These are phyloP conservation scores for Lomographa bimaculata DNA, from an alignment of 2,888 invertebrate species.

Conservation along the genomic window DNA sequence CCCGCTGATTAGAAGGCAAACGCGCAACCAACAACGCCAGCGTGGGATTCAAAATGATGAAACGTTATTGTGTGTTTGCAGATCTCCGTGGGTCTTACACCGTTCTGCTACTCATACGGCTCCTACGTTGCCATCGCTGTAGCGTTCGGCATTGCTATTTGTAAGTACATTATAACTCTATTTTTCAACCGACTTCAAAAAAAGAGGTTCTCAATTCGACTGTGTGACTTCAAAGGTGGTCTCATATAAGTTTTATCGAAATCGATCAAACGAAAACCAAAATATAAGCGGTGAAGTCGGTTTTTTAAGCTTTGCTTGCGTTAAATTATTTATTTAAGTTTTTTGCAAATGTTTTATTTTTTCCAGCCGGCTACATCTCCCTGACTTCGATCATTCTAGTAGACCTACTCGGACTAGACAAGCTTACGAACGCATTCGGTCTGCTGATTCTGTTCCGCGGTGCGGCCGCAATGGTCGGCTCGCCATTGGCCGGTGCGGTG, in stretches of 20 bases:
- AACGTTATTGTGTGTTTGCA: too few species aligned
- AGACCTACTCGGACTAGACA: conserved; percentile 97
- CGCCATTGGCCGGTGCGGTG: conserved; percentile 93
- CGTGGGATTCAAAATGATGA: too few species aligned
- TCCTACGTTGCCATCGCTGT: conserved; percentile 92
- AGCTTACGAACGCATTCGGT: conserved; percentile 98
- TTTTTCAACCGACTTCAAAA: too few species aligned
- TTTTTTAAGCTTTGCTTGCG: too few species aligned
- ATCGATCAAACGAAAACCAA: too few species aligned
- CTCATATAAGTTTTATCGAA: too few species aligned
- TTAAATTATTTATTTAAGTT: not conserved
- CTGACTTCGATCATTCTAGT: conserved; percentile 98
- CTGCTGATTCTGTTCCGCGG: conserved; percentile 97
- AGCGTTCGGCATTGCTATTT: conserved; percentile 96
- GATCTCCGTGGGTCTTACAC: conserved; percentile 90
- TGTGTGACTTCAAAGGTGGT: too few species aligned
- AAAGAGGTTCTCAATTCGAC: too few species aligned
- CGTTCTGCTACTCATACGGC: conserved; percentile 91
- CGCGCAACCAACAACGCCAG: too few species aligned
- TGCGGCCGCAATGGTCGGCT: conserved; percentile 94
- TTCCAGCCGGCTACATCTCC: conserved; percentile 97
- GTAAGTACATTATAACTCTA: conserved; percentile 86
- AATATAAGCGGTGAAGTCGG: too few species aligned
- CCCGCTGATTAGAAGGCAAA: too few species aligned
- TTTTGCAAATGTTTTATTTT: not conserved